These are phyloP conservation scores for Eospalax fontanierii DNA, from an alignment of 2,797 vertebrate species.

Conservation along the genomic window DNA sequence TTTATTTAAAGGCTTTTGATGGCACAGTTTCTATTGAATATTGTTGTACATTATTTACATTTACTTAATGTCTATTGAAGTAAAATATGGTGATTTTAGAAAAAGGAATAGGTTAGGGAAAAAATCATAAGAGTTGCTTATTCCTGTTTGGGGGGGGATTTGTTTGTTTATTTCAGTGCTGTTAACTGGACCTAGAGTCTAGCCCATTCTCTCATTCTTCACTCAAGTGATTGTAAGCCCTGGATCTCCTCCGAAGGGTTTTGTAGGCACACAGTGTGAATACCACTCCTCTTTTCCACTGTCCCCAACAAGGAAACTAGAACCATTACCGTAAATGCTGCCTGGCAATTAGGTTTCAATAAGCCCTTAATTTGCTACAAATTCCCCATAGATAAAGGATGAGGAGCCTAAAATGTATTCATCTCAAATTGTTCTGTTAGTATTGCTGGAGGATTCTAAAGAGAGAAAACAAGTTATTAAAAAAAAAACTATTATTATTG, in stretches of 20 bases:
- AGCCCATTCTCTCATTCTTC: neutral
- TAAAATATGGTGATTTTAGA: neutral
- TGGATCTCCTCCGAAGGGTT: neutral
- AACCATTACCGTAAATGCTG: neutral
- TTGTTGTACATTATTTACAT: slow-evolving; percentile 31
- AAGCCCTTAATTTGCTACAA: slow-evolving; percentile 56
- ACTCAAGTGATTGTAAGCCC: neutral
- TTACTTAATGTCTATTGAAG: slow-evolving; percentile 5
- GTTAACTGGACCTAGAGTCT: neutral
- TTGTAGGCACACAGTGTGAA: neutral
- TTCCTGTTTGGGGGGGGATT: neutral
- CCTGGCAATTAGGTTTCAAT: slow-evolving; percentile 33
- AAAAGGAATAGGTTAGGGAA: neutral
- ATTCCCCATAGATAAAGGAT: slow-evolving; percentile 56
- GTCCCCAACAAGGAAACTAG: neutral
- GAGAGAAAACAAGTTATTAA: neutral
- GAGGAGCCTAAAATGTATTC: slow-evolving; percentile 41
- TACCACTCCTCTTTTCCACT: neutral
- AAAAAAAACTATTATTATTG: neutral
- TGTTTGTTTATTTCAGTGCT: neutral
- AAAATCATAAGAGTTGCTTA: neutral
- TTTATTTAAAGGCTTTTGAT: neutral
- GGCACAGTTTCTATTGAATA: neutral
- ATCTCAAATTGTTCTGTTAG: slow-evolving; percentile 26
- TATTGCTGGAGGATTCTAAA: slow-evolving; percentile 20